A percentile compares a stretch with the other conserved stretches of the same genome.
Evolutionary conservation across 2,113 vertebrate genomes (phyloP).

Genomic region (Semnornis frantzii): DNA sequence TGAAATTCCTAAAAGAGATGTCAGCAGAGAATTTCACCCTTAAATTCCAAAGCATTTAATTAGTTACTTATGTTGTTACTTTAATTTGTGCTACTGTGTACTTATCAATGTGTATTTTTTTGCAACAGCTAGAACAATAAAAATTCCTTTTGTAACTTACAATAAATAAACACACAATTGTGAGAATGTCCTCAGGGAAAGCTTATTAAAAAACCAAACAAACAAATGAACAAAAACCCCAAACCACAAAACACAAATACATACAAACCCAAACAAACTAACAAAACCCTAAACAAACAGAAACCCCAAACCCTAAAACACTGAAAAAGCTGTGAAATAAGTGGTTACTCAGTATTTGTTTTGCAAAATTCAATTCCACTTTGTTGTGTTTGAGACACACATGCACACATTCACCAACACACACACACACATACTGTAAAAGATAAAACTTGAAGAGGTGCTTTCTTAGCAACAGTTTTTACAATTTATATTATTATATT

Average conservation of each 20-base stretch:
- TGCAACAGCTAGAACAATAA: constrained; percentile 68
- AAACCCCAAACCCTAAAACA: too few relatives aligned
- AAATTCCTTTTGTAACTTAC: constrained; percentile 67
- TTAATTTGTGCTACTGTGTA: constrained; percentile 34
- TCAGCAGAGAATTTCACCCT: neutral
- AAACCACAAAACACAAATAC: too few relatives aligned
- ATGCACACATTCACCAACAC: neutral
- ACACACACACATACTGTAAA: neutral
- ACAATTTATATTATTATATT: constrained; percentile 66
- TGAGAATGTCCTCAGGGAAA: constrained; percentile 71
- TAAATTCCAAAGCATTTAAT: constrained; percentile 28
- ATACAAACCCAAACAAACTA: too few relatives aligned
- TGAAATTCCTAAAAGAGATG: neutral
- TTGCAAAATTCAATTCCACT: too few relatives aligned
- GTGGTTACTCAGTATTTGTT: too few relatives aligned
- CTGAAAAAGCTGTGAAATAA: too few relatives aligned
- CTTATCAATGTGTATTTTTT: constrained; percentile 63
- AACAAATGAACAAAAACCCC: too few relatives aligned
- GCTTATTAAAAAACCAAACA: constrained; percentile 56
- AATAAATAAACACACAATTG: constrained; percentile 75
- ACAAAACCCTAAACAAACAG: too few relatives aligned
- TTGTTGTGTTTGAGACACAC: constrained; percentile 15
- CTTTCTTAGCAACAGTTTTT: constrained; percentile 69
- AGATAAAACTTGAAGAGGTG: constrained; percentile 48
- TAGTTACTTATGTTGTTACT: constrained; percentile 33